Conservation (phyloP, 2,888 invertebrate genomes). For the Cerastis leucographa region DNA sequence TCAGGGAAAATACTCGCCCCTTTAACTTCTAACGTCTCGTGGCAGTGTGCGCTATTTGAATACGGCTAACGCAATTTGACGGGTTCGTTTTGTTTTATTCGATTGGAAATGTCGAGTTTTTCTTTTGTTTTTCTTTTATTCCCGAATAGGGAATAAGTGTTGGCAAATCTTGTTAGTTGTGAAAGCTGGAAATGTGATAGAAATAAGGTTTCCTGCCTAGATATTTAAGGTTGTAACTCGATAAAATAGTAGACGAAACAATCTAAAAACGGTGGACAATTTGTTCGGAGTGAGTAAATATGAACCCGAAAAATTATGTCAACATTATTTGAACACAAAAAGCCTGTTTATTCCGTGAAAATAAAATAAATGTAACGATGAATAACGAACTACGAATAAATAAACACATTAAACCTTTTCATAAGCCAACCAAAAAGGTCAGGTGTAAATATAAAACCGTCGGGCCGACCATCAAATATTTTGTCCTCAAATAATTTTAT, state of each 20-base stretch:
- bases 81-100: constrained; percentile 63
- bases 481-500: constrained; percentile 52
- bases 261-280: neutral
- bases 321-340: constrained; percentile 7
- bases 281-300: neutral
- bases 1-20: constrained; percentile 72
- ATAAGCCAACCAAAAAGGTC: constrained; percentile 43
- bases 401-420: constrained; percentile 46
- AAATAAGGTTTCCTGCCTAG: neutral
- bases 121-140: constrained; percentile 59
- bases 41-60: constrained; percentile 60
- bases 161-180: constrained; percentile 31
- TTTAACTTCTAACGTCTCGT: constrained; percentile 64
- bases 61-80: constrained; percentile 61
- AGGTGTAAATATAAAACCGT: constrained; percentile 36
- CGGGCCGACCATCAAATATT: constrained; percentile 28
- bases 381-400: constrained; percentile 39
- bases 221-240: neutral
- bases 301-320: neutral
- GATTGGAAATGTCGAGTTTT: constrained; percentile 50
- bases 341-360: neutral
- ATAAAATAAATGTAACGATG: constrained; percentile 24
- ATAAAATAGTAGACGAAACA: neutral
- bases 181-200: constrained; percentile 9
- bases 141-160: constrained; percentile 38